These are phyloP conservation scores for Elgonia sp. DNA, from an alignment of 2,888 invertebrate genomes.

Conservation along the genomic window DNA sequence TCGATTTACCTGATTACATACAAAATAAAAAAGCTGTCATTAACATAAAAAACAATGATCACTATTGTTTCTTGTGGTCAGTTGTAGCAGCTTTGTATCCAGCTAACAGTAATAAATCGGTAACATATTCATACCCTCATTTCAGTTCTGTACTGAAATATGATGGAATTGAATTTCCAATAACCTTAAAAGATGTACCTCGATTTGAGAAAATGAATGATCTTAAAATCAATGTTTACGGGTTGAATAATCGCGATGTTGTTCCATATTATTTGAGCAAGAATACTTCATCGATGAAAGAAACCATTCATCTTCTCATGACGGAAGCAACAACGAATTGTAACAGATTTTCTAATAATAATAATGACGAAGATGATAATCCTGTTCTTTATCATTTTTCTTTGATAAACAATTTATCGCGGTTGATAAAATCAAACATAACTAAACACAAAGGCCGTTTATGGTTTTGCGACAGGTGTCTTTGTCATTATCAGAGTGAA, in stretches of 20 bases:
- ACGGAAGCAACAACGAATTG: constrained; percentile 2
- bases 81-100: constrained; percentile 74
- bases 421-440: not conserved
- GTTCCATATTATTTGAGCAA: constrained; percentile 61
- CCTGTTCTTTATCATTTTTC: constrained; percentile 11
- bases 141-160: constrained; percentile 69
- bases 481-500: constrained; percentile 17
- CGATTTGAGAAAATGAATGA: constrained; percentile 67
- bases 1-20: constrained; percentile 68
- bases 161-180: constrained; percentile 73
- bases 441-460: too few species aligned
- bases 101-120: constrained; percentile 14
- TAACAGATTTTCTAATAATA: too few species aligned
- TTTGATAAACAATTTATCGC: constrained; percentile 3
- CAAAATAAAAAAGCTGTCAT: constrained; percentile 71
- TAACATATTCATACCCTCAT: constrained; percentile 67
- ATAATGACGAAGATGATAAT: not conserved
- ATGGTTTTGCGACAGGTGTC: not conserved
- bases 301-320: constrained; percentile 31
- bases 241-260: constrained; percentile 59
- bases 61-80: constrained; percentile 76
- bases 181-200: constrained; percentile 11
- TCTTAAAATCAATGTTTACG: constrained; percentile 75
- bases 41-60: constrained; percentile 77
- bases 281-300: constrained; percentile 11